Evolutionary conservation across 2,888 invertebrate genomes (phyloP), one percentile per base, ranked within the genome.

Genomic region (Ornithoptera priamus): DNA sequence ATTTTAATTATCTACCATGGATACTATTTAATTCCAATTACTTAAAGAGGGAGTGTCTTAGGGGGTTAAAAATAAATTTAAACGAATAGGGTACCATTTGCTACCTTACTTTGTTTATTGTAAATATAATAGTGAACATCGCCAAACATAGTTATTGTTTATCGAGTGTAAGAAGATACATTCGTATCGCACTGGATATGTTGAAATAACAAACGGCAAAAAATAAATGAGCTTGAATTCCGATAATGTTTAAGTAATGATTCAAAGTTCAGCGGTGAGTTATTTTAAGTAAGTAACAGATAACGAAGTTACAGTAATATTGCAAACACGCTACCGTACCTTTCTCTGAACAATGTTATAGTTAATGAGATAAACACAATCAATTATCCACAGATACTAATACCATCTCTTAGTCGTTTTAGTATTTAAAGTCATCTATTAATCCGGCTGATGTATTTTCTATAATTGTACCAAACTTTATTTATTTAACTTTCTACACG

Each of bases 131-230:
- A 59, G 46, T 65, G 24, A 65, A 65, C 59, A 59, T 59, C 65
- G 39, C 42, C 59, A 22, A 65, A 15, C 59, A 30, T 59, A 30
- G 24, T 58, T 24, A 65, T 59, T 65, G 65, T 65, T 65, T 65
- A 65, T 50, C 59, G 59, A 46, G 59, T 58, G 58, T 65, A 58
- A 42, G 46, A 39, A 24, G 58, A 65, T 46, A 65, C 59, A n/a
- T n/a, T n/a, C n/a, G n/a, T n/a, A n/a, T n/a, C n/a, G 57, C 3
- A 3, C 22, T 12, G 57, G 4, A 22, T 42, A 24, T 22, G 22
- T 65, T 59, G 59, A 39, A 59, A 65, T 65, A 65, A 65, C 65
- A 65, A 59, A 65, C 24, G 58, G 18, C 18, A 46, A 65, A 65
- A 65, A 65, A 59, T 65, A 65, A 65, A 65, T 65, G 46, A n/a